These are phyloP conservation scores for Cephus nigrinus DNA, from an alignment of 2,888 invertebrate species.

Conservation along the genomic window DNA sequence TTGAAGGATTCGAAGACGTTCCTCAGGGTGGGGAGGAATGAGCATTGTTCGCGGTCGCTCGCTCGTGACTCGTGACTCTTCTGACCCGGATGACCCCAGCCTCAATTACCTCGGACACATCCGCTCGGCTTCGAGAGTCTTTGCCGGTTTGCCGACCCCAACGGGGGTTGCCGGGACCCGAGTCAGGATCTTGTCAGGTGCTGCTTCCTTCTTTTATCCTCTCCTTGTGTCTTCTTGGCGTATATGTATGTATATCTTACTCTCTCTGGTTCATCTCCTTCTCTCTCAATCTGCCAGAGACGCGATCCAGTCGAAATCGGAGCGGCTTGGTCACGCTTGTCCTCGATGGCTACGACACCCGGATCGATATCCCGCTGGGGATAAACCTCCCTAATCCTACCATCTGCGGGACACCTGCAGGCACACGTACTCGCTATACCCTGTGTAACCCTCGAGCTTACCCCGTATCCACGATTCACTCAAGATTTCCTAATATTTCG, in stretches of 20 bases:
- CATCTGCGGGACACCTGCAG: constrained; percentile 66
- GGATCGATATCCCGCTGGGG: constrained; percentile 66
- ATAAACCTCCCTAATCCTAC: constrained; percentile 64
- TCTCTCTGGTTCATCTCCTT: constrained; percentile 6
- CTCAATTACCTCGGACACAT: constrained; percentile 66
- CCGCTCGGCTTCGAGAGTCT: constrained; percentile 46
- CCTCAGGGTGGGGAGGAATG: constrained; percentile 50
- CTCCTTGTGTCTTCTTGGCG: no score
- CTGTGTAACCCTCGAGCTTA: constrained; percentile 9
- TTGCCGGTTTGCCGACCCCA: no score
- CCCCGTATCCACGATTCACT: constrained; percentile 7
- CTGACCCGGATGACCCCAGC: constrained; percentile 64
- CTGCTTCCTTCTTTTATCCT: no score
- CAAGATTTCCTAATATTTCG: constrained; percentile 12
- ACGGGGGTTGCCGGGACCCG: no score
- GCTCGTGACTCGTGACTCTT: constrained; percentile 66
- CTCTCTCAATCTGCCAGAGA: constrained; percentile 12
- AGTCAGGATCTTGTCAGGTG: no score
- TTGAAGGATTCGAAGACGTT: constrained; percentile 7
- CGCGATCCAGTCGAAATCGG: constrained; percentile 23
- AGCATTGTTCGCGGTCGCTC: constrained; percentile 60
- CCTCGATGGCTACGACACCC: constrained; percentile 52
- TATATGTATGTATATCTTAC: no score
- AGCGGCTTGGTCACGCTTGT: constrained; percentile 36
- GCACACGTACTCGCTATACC: constrained; percentile 43